Base-by-base conservation (phyloP, 2,888 invertebrate species). In the Ochropleura leucogaster region DNA sequence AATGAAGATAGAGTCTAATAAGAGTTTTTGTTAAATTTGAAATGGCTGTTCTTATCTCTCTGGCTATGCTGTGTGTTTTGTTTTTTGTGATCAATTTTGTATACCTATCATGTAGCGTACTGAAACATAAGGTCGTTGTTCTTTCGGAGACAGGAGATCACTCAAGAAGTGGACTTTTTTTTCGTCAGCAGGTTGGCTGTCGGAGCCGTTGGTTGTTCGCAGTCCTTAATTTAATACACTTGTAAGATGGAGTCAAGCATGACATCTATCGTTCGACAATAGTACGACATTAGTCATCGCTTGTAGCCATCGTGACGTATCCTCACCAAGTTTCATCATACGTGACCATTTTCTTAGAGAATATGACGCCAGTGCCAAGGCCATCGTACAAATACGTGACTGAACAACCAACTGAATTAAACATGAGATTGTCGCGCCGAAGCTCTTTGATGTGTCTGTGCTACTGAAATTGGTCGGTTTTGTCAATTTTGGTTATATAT, bases 391-490 rank as follows among this genome's bases (percentile, higher is more conserved):
- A 85, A 77, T 83, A 85, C 88, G 88, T 89, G 88, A 88, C 87
- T 86, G 82, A 86, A 87, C 80, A 89, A 84, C 82, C 88, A 86
- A 71, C 89, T 92, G 91, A 94, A 93, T 94, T 91, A 93, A 90
- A 93, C 90, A 91, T 92, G 80, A 90, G 79, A 73, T 70, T 72
- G 83, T 79, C 81, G 85, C 79, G 80, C 75, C 75, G 74, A 69
- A 78, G 78, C 85, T 85, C 87, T 90, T 91, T 90, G 88, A 90
- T 85, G 80, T 87, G 84, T 75, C 78, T 87, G 86, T 85, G 85
- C 88, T 88, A 87, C 88, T 86, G 79, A 89, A 93, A 86, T 89
- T 87, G 88, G 90, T 79, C 75, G 90, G 85, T 82, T 90, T 73
- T 83, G 78, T 85, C 83, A 85, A 83, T 88, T 86, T 84, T 89